These are phyloP conservation scores for Gephyroberyx darwinii DNA, from an alignment of 2,797 vertebrate species.

Conservation along the genomic window DNA sequence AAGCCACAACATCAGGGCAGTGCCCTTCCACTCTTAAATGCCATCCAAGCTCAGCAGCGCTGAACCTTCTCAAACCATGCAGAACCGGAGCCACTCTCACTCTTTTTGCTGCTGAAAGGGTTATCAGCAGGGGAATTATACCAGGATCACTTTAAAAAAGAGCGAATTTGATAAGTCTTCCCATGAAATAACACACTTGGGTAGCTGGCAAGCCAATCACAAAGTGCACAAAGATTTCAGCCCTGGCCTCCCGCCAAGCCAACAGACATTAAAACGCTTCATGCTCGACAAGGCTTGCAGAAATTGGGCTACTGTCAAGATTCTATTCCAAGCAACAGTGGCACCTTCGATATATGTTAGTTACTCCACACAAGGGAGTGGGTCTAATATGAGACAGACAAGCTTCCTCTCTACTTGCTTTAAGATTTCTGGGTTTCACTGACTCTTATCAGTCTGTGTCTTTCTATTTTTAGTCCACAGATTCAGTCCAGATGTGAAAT, in stretches of 20 bases:
- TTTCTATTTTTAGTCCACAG: conserved; percentile 63
- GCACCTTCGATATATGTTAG: conserved; percentile 42
- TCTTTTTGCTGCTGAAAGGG: conserved; percentile 58
- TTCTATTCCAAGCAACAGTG: conserved; percentile 31
- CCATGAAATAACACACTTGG: conserved; percentile 66
- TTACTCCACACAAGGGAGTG: conserved; percentile 45
- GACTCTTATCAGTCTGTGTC: conserved; percentile 53
- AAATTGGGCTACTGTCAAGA: conserved; percentile 46
- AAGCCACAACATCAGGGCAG: conserved; percentile 71
- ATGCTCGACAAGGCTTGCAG: conserved; percentile 60
- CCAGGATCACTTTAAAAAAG: conserved; percentile 55
- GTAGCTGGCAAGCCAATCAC: conserved; percentile 59
- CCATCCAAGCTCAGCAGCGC: conserved; percentile 71
- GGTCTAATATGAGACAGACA: conserved; percentile 30
- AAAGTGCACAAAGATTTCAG: conserved; percentile 64
- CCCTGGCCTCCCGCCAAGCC: conserved; percentile 63
- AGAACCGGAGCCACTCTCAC: conserved; percentile 71
- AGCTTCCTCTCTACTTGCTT: conserved; percentile 34
- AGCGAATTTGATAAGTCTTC: conserved; percentile 66
- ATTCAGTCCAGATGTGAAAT: conserved; percentile 74
- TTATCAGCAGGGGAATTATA: conserved; percentile 67
- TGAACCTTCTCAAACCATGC: conserved; percentile 76
- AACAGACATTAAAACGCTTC: conserved; percentile 73
- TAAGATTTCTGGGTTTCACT: conserved; percentile 33
- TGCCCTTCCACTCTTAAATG: conserved; percentile 73